Evolutionary conservation across 2,888 invertebrate genomes (phyloP).

Genomic region (Erynnis tages): DNA sequence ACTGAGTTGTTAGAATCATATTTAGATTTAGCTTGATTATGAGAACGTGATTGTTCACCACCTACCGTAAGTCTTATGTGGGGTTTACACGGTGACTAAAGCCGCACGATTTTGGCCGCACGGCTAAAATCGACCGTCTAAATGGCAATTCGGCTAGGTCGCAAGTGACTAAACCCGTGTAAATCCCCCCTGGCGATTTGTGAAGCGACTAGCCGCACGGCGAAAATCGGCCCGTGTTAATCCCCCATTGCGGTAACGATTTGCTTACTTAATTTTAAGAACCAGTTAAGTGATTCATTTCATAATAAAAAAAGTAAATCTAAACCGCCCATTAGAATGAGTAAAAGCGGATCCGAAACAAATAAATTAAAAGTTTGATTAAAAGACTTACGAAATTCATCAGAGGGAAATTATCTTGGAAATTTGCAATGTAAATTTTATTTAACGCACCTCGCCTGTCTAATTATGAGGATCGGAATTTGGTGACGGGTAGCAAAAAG

Average conservation of each 20-base stretch:
- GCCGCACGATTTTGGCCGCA: conserved; percentile 32
- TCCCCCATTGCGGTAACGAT: too few species aligned
- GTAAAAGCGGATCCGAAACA: conserved; percentile 28
- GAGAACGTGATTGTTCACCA: too few species aligned
- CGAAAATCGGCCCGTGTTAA: too few species aligned
- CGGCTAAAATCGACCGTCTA: conserved; percentile 38
- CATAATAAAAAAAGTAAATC: background rate
- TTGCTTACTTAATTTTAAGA: too few species aligned
- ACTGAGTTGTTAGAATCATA: too few species aligned
- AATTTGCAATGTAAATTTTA: conserved; percentile 68
- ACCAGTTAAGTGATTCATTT: too few species aligned
- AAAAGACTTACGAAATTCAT: conserved; percentile 57
- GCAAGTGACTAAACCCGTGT: too few species aligned
- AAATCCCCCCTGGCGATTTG: too few species aligned
- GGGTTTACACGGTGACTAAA: conserved; percentile 27
- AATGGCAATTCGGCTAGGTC: conserved; percentile 42
- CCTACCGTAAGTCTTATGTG: too few species aligned
- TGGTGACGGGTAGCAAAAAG: conserved; percentile 39
- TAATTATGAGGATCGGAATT: conserved; percentile 52
- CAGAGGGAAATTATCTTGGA: conserved; percentile 57
- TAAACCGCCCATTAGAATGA: conserved; percentile 4
- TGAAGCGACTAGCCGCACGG: too few species aligned
- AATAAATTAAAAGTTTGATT: conserved; percentile 56
- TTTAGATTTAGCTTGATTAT: too few species aligned
- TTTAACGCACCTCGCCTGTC: conserved; percentile 55